Base-by-base conservation (phyloP, 2,888 invertebrate genomes). In the Tigriopus californicus region DNA sequence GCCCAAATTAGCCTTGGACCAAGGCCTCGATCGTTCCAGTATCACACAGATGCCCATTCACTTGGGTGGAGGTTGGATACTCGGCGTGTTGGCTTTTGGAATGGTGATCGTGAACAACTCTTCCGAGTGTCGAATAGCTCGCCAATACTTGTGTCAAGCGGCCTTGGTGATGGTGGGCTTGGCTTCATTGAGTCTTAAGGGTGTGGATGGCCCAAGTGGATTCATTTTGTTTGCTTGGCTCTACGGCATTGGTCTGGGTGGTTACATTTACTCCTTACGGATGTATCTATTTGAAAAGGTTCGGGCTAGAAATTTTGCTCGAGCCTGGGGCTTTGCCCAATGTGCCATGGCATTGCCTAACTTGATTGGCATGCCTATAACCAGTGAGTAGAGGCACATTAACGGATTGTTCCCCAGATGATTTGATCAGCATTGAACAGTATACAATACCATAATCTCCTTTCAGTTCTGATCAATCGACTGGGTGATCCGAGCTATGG, bases 251-350 rank as follows among this genome's bases (percentile, higher is more conserved):
- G 86, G 85, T 64, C 75, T 87, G 61, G 87, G 87, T 49, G 88
- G 88, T 24, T 85, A 82, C 71, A 75, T 81, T 63, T 85, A 89
- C 72, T 83, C 86, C 20, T 75, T 90, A 58, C 89, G 90, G 73
- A 85, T 89, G 82, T 78, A 87, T 67, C 85, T 87, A 6, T 79
- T 88, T 73, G 89, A 90, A 71, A 79, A 87, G 63, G 80, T 89
- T 48, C 79, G 84, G 64, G 82, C 84, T 33, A 79, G 85, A 67
- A 83, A 89, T 69, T 89, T 89, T 70, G 83, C 86, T 48, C 81
- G 86, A 73, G 85, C 87, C 62, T 90, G 89, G 89, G 85, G 87
- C 65, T 85, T 84, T 69, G 82, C 90, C 57, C 84, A 85, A 71
- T 85, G 86, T 64, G 85, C 86, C 41, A 84, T 88, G 73, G 84